Evolutionary conservation across 2,113 vertebrate species (phyloP).

Genomic region (Chiloscyllium plagiosum): DNA sequence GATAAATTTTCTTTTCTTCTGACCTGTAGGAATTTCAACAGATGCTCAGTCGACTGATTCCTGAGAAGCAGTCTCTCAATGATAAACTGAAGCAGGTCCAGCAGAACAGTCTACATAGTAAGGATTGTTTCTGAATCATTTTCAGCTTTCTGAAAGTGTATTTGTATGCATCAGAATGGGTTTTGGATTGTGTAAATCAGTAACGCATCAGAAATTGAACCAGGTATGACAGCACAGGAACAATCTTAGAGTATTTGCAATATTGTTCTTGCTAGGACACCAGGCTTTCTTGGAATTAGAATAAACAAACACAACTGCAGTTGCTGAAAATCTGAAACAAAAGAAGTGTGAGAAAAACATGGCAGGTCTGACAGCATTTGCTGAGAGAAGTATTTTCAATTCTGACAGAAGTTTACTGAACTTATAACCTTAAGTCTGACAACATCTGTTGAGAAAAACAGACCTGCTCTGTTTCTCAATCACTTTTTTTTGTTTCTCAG

Average conservation of each 20-base stretch:
- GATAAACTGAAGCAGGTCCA: slow-evolving; percentile 94
- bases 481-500: too few relatives aligned
- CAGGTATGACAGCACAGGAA: background rate
- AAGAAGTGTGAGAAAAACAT: too few relatives aligned
- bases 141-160: background rate
- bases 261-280: background rate
- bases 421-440: too few relatives aligned
- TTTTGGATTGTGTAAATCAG: too few relatives aligned
- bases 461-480: too few relatives aligned
- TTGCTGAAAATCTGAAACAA: too few relatives aligned
- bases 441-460: too few relatives aligned
- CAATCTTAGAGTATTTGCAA: background rate
- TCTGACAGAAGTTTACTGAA: too few relatives aligned
- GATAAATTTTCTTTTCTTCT: background rate
- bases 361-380: too few relatives aligned
- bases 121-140: slow-evolving; percentile 48
- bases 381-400: too few relatives aligned
- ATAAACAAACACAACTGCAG: background rate
- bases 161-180: background rate
- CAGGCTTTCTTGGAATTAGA: background rate
- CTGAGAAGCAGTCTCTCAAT: slow-evolving; percentile 90
- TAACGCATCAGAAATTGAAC: background rate
- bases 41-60: slow-evolving; percentile 88
- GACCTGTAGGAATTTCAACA: slow-evolving; percentile 89
- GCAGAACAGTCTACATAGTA: slow-evolving; percentile 91